phyloP scores from a whole-genome alignment of 2,113 vertebrate species.

The Aldabrachelys gigantea region DNA sequence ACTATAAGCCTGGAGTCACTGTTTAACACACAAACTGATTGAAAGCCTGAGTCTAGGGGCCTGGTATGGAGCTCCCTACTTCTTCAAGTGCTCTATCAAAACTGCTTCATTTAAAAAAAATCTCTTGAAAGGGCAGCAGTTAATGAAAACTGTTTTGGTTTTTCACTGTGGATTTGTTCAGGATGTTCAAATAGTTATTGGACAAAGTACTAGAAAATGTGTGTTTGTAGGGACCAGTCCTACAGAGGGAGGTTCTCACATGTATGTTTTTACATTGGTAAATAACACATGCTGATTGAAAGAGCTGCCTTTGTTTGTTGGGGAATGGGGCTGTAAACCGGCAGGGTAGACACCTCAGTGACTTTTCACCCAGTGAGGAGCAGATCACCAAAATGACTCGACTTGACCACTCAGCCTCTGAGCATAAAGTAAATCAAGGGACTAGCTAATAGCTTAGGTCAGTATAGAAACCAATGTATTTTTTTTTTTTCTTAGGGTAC shows the following conservation, averaged over 20 bases:
- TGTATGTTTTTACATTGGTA: not conserved
- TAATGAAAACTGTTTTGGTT: not conserved
- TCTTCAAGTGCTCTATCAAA: not conserved
- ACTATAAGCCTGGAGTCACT: not conserved
- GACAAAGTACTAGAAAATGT: not conserved
- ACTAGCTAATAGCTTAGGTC: not conserved
- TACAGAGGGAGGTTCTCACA: not conserved
- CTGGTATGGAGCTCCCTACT: not conserved
- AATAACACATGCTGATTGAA: not conserved
- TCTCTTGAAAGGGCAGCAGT: not conserved
- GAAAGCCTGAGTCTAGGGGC: not conserved
- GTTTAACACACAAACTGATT: not conserved
- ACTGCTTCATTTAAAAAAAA: not conserved
- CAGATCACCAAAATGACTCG: not conserved
- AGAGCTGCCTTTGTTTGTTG: not conserved
- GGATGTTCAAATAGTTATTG: not conserved
- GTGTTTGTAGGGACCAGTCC: not conserved
- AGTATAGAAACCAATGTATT: not conserved
- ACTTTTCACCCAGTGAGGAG: not conserved
- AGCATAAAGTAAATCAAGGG: not conserved
- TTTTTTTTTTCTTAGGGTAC: conserved; percentile 79
- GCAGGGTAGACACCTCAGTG: not conserved
- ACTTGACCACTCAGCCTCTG: not conserved
- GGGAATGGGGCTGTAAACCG: not conserved
- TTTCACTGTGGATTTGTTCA: not conserved